These are phyloP conservation scores for Lottia gigantea DNA, from an alignment of 2,888 invertebrate species.

Conservation along the genomic window DNA sequence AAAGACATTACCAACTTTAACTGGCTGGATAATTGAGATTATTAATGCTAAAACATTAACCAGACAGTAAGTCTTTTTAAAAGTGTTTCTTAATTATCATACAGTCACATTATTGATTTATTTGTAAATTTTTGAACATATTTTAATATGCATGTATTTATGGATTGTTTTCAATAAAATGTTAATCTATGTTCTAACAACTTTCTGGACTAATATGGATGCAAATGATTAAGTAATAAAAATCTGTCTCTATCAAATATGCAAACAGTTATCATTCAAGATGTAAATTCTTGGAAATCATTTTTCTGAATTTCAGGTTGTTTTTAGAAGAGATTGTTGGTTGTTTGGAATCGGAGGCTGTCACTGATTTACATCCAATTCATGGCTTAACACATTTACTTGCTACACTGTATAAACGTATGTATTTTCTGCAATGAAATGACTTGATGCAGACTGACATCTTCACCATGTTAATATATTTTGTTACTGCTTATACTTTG, in stretches of 20 bases:
- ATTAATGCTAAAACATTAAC: conserved; percentile 1
- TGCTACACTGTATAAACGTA: conserved; percentile 27
- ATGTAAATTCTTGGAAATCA: background rate
- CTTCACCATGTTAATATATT: too few species aligned
- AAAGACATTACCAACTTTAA: background rate
- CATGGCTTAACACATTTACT: conserved; percentile 42
- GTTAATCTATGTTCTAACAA: too few species aligned
- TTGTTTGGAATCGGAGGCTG: conserved; percentile 36
- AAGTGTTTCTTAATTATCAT: too few species aligned
- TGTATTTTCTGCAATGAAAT: conserved; percentile 8
- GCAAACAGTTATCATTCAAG: background rate
- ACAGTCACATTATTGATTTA: too few species aligned
- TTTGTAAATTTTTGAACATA: too few species aligned
- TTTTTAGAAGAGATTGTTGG: conserved; percentile 38
- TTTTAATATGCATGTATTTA: too few species aligned
- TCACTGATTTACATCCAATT: conserved; percentile 35
- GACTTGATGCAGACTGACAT: too few species aligned
- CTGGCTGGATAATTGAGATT: conserved; percentile 4
- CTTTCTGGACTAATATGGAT: too few species aligned
- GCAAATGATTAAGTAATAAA: conserved; percentile 18
- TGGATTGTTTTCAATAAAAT: too few species aligned
- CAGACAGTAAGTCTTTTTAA: background rate
- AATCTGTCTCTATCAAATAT: background rate
- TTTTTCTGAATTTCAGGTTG: conserved; percentile 29
- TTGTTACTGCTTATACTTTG: too few species aligned